A percentile compares a stretch with the other conserved stretches of the same genome.
phyloP scores from a whole-genome alignment of 2,797 vertebrate species.

The Pseudocheirus occidentalis region DNA sequence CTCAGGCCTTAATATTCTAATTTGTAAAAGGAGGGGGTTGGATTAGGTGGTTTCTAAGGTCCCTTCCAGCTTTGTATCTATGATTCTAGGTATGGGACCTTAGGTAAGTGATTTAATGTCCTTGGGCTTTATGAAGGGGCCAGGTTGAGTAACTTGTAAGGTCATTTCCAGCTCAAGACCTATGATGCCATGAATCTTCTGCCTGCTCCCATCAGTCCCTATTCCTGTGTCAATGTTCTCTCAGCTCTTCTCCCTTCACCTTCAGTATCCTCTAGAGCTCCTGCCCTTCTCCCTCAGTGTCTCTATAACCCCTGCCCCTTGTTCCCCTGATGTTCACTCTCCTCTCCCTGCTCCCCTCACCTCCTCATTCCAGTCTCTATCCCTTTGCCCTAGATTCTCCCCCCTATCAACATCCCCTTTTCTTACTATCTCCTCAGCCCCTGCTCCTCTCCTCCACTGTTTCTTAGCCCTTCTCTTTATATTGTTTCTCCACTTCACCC shows the following conservation, averaged over 20 bases:
- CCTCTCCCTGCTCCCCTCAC: background rate
- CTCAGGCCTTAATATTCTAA: background rate
- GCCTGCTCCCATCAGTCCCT: background rate
- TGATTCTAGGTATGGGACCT: background rate
- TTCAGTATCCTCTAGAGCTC: background rate
- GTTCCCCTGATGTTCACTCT: background rate
- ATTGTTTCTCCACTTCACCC: background rate
- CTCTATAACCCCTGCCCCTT: background rate
- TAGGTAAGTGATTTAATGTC: background rate
- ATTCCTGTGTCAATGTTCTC: background rate
- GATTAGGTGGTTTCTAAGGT: background rate
- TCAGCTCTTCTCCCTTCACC: background rate
- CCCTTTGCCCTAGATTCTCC: background rate
- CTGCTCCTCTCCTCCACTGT: background rate
- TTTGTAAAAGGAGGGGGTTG: background rate
- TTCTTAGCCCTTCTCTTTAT: background rate
- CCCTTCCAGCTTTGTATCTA: background rate
- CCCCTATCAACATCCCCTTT: background rate
- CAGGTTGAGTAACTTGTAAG: background rate
- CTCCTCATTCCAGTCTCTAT: background rate
- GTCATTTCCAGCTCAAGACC: background rate
- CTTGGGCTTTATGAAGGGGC: background rate
- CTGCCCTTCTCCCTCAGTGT: background rate
- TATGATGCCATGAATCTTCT: background rate
- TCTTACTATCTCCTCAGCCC: background rate